Evolutionary conservation across 2,797 vertebrate species (phyloP).

Genomic region (Lepidocolaptes lacrymiger): DNA sequence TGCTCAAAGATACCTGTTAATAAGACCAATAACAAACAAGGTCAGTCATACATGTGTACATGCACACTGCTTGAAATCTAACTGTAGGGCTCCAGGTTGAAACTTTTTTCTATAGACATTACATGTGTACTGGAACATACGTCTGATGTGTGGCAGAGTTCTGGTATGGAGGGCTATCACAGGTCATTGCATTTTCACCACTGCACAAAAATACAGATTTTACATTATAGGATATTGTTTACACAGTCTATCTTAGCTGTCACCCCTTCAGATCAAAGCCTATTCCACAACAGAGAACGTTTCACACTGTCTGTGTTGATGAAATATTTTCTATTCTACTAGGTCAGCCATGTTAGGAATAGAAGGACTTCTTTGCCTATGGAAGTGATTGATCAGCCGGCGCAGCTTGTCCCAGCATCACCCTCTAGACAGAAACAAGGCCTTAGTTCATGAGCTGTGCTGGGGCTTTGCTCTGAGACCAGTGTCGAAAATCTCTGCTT

Average conservation of each 20-base stretch:
- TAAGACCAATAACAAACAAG: not conserved
- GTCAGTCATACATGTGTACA: not conserved
- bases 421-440: not conserved
- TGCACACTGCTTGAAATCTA: not conserved
- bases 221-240: not conserved
- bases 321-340: not conserved
- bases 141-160: not conserved
- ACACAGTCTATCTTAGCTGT: not conserved
- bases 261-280: not conserved
- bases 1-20: not conserved
- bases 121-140: not conserved
- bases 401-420: not conserved
- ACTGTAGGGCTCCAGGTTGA: not conserved
- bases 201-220: not conserved
- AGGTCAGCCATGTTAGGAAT: not conserved
- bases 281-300: not conserved
- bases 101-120: not conserved
- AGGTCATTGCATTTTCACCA: not conserved
- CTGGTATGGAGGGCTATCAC: not conserved
- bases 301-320: not conserved
- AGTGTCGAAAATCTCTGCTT: not conserved
- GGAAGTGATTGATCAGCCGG: not conserved
- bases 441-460: not conserved
- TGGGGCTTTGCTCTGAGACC: not conserved
- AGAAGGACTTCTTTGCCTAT: not conserved